phyloP scores from a whole-genome alignment of 2,113 vertebrate genomes.

The Pachycephala philippinensis region DNA sequence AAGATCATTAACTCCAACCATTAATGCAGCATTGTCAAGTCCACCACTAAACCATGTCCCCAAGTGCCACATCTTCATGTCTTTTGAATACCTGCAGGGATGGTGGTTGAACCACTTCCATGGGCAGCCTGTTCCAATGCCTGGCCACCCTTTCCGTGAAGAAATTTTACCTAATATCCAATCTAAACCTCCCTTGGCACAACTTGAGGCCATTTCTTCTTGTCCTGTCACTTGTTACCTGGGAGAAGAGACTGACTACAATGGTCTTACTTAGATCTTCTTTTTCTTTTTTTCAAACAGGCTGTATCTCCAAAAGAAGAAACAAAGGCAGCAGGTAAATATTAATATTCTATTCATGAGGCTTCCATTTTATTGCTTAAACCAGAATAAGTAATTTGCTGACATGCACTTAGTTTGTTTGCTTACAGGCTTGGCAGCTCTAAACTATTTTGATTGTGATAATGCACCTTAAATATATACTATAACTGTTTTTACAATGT shows the following conservation, averaged over 20 bases:
- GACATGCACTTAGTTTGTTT: not conserved
- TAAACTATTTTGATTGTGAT: not conserved
- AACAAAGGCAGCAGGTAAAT: constrained; percentile 85
- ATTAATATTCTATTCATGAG: not conserved
- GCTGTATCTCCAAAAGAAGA: constrained; percentile 93
- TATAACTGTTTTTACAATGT: not conserved
- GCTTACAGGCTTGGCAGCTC: not conserved
- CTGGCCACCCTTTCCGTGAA: not conserved
- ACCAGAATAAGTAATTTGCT: not conserved
- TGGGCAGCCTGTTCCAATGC: not conserved
- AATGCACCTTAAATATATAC: not conserved
- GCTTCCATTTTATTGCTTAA: not conserved
- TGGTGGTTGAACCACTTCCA: not conserved
- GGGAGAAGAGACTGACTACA: not conserved
- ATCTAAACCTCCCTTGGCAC: not conserved
- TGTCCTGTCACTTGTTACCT: not conserved
- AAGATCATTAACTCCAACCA: not conserved
- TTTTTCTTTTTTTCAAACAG: constrained; percentile 54
- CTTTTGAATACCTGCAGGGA: not conserved
- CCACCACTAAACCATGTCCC: not conserved
- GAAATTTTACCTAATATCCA: not conserved
- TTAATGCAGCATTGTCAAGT: not conserved
- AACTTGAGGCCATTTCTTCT: not conserved
- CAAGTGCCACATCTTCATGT: not conserved
- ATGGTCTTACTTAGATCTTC: not conserved